Base-by-base conservation (phyloP, 2,888 invertebrate genomes). In the Podabrus alpinus region DNA sequence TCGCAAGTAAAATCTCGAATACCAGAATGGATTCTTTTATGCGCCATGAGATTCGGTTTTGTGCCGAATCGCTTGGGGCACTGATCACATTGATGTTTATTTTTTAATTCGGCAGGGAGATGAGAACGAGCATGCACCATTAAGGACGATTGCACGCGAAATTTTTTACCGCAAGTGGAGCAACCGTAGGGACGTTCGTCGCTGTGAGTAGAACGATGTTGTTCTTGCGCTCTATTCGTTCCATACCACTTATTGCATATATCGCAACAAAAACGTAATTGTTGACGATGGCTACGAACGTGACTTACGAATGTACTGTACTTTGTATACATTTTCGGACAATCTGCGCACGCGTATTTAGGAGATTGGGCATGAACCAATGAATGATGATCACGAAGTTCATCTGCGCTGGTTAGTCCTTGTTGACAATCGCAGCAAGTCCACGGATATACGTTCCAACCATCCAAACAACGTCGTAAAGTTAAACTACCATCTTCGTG, bases 341-440 rank as follows among this genome's bases (percentile, higher is more conserved):
- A 93, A 81, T 93, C 92, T 16, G 91, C 89, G 83, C 93, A 94
- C 81, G 90, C 89, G 81, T 92, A 93, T 7, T 91, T 90, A 0
- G 90, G 88, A 77, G 90, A 89, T 80, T 92, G 91, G 64, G 90
- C 90, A 80, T 93, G 93, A 0, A 90, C 89, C 9, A 88, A 86
- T 77, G 90, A 89, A 66, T 90, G 90, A 82, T 94, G 93, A 1
- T 90, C 88, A 71, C 92, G 86, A 45, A 93, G 85, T 76, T 89
- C 87, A 73, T 89, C 88, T 59, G 88, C 87, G 75, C 88, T 86
- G 72, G 86, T 86, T 67, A 88, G 86, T 64, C 88, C 82, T 82
- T 88, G 86, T 75, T 89, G 87, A 80, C 90, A 90, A 74, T 89
- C 89, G 21, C 88, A 88, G 79, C 90, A 90, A 67, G 87, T 84